Conservation (phyloP, 2,113 vertebrate genomes). For the Gymnocephalus cernua region DNA sequence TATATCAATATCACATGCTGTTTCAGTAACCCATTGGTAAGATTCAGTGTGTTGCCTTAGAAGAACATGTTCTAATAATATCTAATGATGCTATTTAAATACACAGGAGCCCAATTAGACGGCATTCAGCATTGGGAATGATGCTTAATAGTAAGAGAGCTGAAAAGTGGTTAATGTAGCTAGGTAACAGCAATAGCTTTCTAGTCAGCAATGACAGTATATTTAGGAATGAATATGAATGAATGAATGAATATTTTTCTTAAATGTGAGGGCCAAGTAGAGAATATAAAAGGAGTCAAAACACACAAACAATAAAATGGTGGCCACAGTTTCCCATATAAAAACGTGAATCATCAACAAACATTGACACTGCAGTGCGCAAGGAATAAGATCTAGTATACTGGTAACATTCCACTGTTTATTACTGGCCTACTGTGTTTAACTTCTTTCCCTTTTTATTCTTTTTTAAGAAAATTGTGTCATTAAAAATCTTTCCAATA, state of each 20-base stretch:
- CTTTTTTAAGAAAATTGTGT: slow-evolving; percentile 78
- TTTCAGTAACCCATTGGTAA: slow-evolving; percentile 18
- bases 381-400: slow-evolving; percentile 77
- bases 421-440: slow-evolving; percentile 82
- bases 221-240: slow-evolving; percentile 25
- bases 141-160: slow-evolving; percentile 26
- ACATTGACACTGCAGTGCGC: slow-evolving; percentile 70
- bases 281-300: slow-evolving; percentile 36
- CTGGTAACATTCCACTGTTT: slow-evolving; percentile 81
- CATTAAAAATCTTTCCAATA: slow-evolving; percentile 79
- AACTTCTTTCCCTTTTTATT: slow-evolving; percentile 74
- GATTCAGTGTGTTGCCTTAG: not conserved
- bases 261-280: slow-evolving; percentile 39
- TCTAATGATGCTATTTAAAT: slow-evolving; percentile 9
- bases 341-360: slow-evolving; percentile 63
- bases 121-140: not conserved
- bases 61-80: not conserved
- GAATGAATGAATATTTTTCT: slow-evolving; percentile 8
- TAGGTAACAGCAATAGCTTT: slow-evolving; percentile 11
- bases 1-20: slow-evolving; percentile 14
- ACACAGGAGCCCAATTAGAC: slow-evolving; percentile 24
- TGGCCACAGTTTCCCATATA: slow-evolving; percentile 59
- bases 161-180: slow-evolving; percentile 6
- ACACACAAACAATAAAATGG: slow-evolving; percentile 56
- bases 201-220: slow-evolving; percentile 17